Percentiles rank a stretch among this genome's conserved stretches.
Conservation (phyloP, 2,797 vertebrate genomes). For the Thaleichthys pacificus region DNA sequence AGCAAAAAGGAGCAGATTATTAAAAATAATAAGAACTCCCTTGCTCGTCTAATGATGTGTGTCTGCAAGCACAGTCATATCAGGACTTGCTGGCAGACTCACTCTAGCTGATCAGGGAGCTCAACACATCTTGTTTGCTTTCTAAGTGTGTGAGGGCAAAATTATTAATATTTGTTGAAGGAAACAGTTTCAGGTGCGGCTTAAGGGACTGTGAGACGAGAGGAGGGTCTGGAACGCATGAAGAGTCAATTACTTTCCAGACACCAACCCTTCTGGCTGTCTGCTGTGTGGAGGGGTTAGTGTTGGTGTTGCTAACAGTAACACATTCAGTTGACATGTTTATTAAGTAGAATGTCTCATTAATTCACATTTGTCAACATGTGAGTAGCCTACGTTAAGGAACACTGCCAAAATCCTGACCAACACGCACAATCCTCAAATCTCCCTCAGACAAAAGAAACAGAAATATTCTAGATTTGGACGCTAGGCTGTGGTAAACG, state of each 20-base stretch:
- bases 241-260: constrained; percentile 37
- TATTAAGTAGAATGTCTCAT: neutral
- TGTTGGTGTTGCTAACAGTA: neutral
- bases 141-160: constrained; percentile 32
- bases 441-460: too few relatives aligned
- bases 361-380: neutral
- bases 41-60: constrained; percentile 55
- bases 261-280: too few relatives aligned
- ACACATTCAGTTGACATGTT: neutral
- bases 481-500: neutral
- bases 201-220: constrained; percentile 7
- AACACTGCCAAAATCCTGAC: too few relatives aligned
- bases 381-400: too few relatives aligned
- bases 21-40: constrained; percentile 72
- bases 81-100: constrained; percentile 37
- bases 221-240: constrained; percentile 20
- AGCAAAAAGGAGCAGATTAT: constrained; percentile 65
- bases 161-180: constrained; percentile 38
- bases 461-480: neutral
- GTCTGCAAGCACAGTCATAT: constrained; percentile 37
- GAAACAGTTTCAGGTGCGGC: constrained; percentile 20
- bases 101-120: constrained; percentile 62
- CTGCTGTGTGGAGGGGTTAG: too few relatives aligned
- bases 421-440: too few relatives aligned
- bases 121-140: constrained; percentile 51